Evolutionary conservation across 2,888 invertebrate species (phyloP).

Genomic region (Synergus itoensis): DNA sequence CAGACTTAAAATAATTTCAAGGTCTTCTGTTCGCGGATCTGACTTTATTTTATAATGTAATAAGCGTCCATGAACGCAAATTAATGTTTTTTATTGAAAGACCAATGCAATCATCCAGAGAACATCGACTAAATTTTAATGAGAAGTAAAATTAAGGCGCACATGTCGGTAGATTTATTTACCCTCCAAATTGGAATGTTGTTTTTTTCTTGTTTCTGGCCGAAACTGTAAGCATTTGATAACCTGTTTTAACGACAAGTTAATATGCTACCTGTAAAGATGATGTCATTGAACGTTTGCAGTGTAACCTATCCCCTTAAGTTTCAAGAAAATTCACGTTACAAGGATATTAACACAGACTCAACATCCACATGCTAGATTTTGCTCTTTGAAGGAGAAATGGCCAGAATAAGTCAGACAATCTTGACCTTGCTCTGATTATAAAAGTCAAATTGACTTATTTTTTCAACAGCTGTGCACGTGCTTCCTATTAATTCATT

Average conservation of each 20-base stretch:
- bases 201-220: not conserved
- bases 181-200: not conserved
- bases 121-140: conserved; percentile 14
- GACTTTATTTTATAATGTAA: not conserved
- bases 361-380: conserved; percentile 4
- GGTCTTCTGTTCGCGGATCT: conserved; percentile 3
- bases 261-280: conserved; percentile 1
- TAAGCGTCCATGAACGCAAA: not conserved
- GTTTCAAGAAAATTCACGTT: not conserved
- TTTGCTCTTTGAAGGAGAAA: conserved; percentile 32
- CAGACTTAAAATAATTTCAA: conserved; percentile 18
- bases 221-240: not conserved
- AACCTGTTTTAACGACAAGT: not conserved
- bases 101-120: not conserved
- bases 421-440: conserved; percentile 24
- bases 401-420: not conserved
- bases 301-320: not conserved
- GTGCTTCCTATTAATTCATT: not conserved
- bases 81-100: not conserved
- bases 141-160: not conserved
- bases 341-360: conserved; percentile 11
- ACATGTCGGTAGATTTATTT: too few species aligned
- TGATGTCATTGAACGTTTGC: conserved; percentile 7
- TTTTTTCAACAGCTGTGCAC: conserved; percentile 24
- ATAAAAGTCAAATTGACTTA: conserved; percentile 25